Evolutionary conservation across 2,113 vertebrate genomes (phyloP).

Genomic region (Herpetotheres cachinnans): DNA sequence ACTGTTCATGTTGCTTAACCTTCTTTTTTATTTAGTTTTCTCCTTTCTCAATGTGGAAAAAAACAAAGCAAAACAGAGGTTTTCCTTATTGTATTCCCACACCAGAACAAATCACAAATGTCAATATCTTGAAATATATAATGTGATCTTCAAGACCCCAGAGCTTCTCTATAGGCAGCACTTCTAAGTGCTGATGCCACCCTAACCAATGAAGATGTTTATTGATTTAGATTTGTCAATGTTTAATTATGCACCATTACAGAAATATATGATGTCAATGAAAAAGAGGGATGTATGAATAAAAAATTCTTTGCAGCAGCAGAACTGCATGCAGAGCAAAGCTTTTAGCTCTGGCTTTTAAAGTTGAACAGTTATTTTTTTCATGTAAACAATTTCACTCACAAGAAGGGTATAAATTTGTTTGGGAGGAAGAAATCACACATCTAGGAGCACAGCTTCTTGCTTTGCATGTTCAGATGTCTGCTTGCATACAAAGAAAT

Average conservation of each 20-base stretch:
- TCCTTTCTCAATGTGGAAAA: neutral
- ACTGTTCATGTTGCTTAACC: neutral
- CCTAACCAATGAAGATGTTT: neutral
- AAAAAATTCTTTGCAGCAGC: conserved; percentile 40
- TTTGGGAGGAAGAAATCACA: neutral
- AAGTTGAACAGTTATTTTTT: neutral
- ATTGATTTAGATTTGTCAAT: conserved; percentile 59
- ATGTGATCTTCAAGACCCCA: neutral
- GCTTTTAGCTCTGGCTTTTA: conserved; percentile 52
- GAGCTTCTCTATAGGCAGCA: neutral
- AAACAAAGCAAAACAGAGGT: neutral
- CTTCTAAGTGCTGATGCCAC: neutral
- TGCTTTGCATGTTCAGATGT: neutral
- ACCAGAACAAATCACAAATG: neutral
- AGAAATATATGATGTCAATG: conserved; percentile 47
- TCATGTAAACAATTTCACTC: neutral
- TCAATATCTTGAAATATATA: conserved; percentile 1
- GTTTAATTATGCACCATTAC: conserved; percentile 59
- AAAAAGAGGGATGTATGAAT: conserved; percentile 37
- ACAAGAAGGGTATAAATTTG: neutral
- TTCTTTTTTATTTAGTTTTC: neutral
- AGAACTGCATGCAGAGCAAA: conserved; percentile 47
- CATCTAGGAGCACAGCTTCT: neutral
- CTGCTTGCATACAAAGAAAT: neutral
- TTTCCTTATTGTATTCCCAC: neutral